A percentile compares a stretch with the other conserved stretches of the same genome.
phyloP scores from a whole-genome alignment of 2,113 vertebrate species.

The Pagrus major region DNA sequence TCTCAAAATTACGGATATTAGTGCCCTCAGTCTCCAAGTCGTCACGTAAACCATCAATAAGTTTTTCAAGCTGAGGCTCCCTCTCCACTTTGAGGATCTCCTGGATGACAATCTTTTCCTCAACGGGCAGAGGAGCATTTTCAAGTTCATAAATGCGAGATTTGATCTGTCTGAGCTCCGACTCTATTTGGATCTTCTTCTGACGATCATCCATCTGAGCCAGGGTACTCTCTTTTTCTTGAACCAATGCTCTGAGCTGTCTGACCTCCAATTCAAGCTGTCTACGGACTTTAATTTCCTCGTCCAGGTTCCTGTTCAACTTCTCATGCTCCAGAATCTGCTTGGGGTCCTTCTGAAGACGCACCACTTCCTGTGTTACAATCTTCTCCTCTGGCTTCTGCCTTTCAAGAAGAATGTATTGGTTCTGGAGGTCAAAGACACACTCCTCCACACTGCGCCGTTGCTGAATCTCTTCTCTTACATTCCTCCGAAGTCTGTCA shows the following conservation, averaged over 20 bases:
- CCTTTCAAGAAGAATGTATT: constrained; percentile 90
- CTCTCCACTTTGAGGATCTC: constrained; percentile 95
- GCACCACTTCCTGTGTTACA: constrained; percentile 88
- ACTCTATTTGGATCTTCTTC: constrained; percentile 90
- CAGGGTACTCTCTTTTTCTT: constrained; percentile 88
- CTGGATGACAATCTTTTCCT: constrained; percentile 94
- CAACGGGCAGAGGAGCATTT: constrained; percentile 83
- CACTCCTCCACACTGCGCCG: constrained; percentile 88
- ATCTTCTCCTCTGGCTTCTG: constrained; percentile 93
- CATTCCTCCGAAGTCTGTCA: constrained; percentile 86
- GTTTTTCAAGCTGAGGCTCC: constrained; percentile 89
- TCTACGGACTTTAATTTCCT: constrained; percentile 86
- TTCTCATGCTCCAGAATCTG: constrained; percentile 88
- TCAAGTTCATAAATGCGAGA: constrained; percentile 90
- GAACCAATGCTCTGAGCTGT: constrained; percentile 83
- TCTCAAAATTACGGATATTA: constrained; percentile 85
- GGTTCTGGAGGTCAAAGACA: constrained; percentile 91
- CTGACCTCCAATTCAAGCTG: constrained; percentile 90
- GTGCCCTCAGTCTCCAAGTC: constrained; percentile 86
- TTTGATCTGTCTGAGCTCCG: constrained; percentile 90
- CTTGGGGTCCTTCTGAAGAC: constrained; percentile 91
- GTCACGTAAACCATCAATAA: constrained; percentile 81
- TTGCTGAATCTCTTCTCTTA: constrained; percentile 87
- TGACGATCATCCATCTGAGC: constrained; percentile 88
- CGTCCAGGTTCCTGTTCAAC: constrained; percentile 87